These are phyloP conservation scores for Mechanitis mazaeus DNA, from an alignment of 2,888 invertebrate species.

Conservation along the genomic window DNA sequence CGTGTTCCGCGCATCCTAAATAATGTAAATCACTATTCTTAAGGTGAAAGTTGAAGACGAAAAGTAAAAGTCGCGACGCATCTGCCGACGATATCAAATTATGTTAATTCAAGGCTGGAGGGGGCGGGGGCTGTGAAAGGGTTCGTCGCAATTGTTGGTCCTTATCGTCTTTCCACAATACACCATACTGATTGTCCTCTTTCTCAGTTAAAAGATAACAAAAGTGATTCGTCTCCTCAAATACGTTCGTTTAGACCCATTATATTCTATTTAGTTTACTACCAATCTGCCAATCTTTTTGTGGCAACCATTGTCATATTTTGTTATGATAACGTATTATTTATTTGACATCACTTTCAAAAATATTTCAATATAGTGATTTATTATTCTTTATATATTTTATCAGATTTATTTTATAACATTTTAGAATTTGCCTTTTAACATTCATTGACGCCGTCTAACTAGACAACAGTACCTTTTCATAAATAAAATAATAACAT, in stretches of 20 bases:
- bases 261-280: slow-evolving; percentile 56
- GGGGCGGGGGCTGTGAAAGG: slow-evolving; percentile 49
- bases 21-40: slow-evolving; percentile 65
- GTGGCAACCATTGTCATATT: slow-evolving; percentile 44
- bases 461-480: background rate
- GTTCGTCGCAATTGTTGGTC: slow-evolving; percentile 51
- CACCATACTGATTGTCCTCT: slow-evolving; percentile 46
- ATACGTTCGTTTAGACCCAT: slow-evolving; percentile 49
- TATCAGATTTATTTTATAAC: slow-evolving; percentile 27
- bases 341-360: slow-evolving; percentile 53
- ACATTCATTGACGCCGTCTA: background rate
- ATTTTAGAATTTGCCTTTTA: slow-evolving; percentile 20
- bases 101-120: slow-evolving; percentile 51
- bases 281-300: slow-evolving; percentile 64
- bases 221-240: slow-evolving; percentile 45
- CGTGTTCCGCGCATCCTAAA: slow-evolving; percentile 41
- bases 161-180: slow-evolving; percentile 56
- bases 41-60: slow-evolving; percentile 73
- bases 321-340: slow-evolving; percentile 53
- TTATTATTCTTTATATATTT: slow-evolving; percentile 42
- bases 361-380: slow-evolving; percentile 53
- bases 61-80: slow-evolving; percentile 72
- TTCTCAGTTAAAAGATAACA: slow-evolving; percentile 51
- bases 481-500: background rate
- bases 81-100: slow-evolving; percentile 57